Base-by-base conservation (phyloP, 2,797 vertebrate species). In the Bovichtus diacanthus region DNA sequence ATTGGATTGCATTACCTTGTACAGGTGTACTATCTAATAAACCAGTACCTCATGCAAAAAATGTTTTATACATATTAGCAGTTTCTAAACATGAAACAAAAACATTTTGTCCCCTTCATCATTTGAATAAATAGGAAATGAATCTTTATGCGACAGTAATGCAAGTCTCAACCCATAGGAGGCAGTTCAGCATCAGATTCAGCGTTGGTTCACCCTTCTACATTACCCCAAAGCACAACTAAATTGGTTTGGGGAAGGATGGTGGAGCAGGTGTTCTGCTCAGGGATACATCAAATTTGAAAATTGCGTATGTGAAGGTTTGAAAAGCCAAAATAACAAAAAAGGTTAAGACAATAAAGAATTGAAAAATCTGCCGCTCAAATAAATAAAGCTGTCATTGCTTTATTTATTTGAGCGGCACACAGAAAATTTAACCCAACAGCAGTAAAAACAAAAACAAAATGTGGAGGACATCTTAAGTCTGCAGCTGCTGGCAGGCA, bases 401-500 rank as follows among this genome's bases (percentile, higher is more conserved):
- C 31, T 34, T 34, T 34, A 34, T 6, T 34, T 34, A 34, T 34
- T 34, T 34, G 6, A 34, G 6, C 31, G 8, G 34, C 23, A 47
- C 31, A 68, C 16, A 70, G 13, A 76, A 82, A 80, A 74, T 60
- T 36, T 70, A 66, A 79, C 23, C 60, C 16, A 70, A 74, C 49
- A 50, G 67, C 54, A 60, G 62, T 25, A 38, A 21, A 64, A 62
- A 70, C 36, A 38, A 43, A 13, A 63, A 38, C 46, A n/a, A 36
- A 55, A 3, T 23, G 18, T 39, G 43, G 80, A 83, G 80, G 85
- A 88, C 81, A 84, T 88, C 80, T 90, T 75, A 78, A 82, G 86
- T 90, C 81, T 88, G 90, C 91, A 94, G 92, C 92, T 93, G 91
- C 85, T 82, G 58, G 83, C 85, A 84, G 70, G 73, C 88, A 91